Evolutionary conservation across 53 echinoderm and acorn worm species (phyloP).

Genomic region (Antedon mediterranea): DNA sequence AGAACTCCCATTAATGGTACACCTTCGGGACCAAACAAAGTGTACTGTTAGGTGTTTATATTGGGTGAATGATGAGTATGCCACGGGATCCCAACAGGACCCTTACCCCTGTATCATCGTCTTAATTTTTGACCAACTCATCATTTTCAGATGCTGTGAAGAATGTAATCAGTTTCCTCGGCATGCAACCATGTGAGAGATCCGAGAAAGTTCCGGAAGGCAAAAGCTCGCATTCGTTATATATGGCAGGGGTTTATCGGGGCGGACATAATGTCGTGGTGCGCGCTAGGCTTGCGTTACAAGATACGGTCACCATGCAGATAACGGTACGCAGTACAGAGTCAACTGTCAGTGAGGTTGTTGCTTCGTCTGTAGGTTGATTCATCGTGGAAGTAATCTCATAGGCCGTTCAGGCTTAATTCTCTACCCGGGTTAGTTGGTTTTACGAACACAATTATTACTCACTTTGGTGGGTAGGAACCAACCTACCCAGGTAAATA

Average conservation of each 20-base stretch:
- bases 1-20: too few species aligned
- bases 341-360: conserved; percentile 67
- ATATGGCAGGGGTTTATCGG: conserved; percentile 84
- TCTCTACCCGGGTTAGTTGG: too few species aligned
- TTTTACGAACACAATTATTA: too few species aligned
- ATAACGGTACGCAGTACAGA: conserved; percentile 88
- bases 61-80: too few species aligned
- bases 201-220: conserved; percentile 84
- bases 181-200: conserved; percentile 96
- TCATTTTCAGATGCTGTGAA: conserved; percentile 64
- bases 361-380: conserved; percentile 78
- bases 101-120: too few species aligned
- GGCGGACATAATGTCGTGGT: conserved; percentile 83
- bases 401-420: too few species aligned
- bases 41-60: too few species aligned
- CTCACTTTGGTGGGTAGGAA: too few species aligned
- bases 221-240: conserved; percentile 82
- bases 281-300: conserved; percentile 71
- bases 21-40: too few species aligned
- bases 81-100: too few species aligned
- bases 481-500: too few species aligned
- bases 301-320: conserved; percentile 96
- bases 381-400: too few species aligned
- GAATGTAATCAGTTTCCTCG: conserved; percentile 77
- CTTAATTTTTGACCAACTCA: conserved; percentile 12